These are phyloP conservation scores for Cherax quadricarinatus DNA, from an alignment of 1,140 invertebrate genomes.

Conservation along the genomic window DNA sequence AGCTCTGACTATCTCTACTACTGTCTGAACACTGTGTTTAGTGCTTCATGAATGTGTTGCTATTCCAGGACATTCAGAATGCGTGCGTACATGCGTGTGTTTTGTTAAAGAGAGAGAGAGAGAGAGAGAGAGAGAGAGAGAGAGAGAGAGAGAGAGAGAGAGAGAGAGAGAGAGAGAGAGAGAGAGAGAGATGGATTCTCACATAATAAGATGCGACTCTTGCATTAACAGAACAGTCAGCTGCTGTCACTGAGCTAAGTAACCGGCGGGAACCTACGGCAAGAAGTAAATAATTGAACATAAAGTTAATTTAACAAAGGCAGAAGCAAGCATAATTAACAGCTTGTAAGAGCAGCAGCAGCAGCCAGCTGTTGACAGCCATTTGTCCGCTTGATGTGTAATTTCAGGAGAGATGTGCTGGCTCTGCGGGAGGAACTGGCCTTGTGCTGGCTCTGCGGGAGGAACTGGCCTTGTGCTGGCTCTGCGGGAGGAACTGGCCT, in stretches of 20 bases:
- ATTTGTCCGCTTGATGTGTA: constrained; percentile 38
- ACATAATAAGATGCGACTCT: no score
- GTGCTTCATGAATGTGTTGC: no score
- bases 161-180: no score
- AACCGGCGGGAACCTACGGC: not conserved
- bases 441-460: not conserved
- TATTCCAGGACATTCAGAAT: no score
- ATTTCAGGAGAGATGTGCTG: constrained; percentile 44
- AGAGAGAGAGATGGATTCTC: no score
- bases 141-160: no score
- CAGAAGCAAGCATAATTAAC: not conserved
- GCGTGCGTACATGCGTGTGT: no score
- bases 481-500: not conserved
- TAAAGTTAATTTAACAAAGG: not conserved
- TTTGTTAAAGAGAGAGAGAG: no score
- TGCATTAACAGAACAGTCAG: not conserved
- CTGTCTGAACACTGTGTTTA: no score
- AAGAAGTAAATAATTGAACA: not conserved
- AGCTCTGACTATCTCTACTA: no score
- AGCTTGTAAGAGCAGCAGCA: not conserved
- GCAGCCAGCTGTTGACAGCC: not conserved
- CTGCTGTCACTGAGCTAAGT: not conserved
- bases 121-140: no score
- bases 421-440: not conserved
- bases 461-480: no score